Evolutionary conservation across 2,113 vertebrate genomes (phyloP), one percentile per base, ranked within the genome.

Genomic region (Nycticryphes semicollaris): DNA sequence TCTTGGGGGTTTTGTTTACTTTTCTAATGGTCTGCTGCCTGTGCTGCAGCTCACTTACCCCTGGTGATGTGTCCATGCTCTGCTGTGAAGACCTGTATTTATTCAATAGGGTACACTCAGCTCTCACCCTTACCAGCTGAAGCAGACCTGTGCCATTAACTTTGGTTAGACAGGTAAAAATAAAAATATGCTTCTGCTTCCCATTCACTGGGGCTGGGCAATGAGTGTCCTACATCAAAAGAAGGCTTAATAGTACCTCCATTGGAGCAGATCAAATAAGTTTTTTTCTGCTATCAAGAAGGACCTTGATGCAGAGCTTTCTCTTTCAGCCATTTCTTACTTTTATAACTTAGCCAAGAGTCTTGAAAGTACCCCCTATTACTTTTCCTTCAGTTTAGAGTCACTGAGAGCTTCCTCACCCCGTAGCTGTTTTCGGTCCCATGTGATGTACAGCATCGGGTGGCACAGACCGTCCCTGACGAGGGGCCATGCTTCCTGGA

Each of bases 21-120:
- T 43, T 37, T 22, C 43, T 75, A 66, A 7, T 0, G 0, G 25
- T 17, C 47, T 25, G 8, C 10, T 43, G 7, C 14, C 30, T 7
- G 60, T 4, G 1, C 30, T 81, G 59, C 27, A 70, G 45, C 50
- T 77, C 54, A 3, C 47, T 9, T 21, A 21, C 19, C 19, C 47
- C 47, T 47, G 47, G 45, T 45, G 45, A 45, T 45, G 45, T 14
- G 31, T 10, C 67, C 6, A 0, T 1, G 13, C 74, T 41, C 24
- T 33, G n/a, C 43, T 37, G 5, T 23, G n/a, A 77, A 57, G 28
- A n/a, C 12, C 2, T 27, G n/a, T 41, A 7, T 33, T 68, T 48
- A 12, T 23, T 50, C 56, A 12, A 4, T 1, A 18, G 33, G 12
- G 23, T 13, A 4, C 1, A 0, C 24, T 84, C 50, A 41, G 16